Base-by-base conservation (phyloP, 2,113 vertebrate genomes). In the Phyllostomus discolor region DNA sequence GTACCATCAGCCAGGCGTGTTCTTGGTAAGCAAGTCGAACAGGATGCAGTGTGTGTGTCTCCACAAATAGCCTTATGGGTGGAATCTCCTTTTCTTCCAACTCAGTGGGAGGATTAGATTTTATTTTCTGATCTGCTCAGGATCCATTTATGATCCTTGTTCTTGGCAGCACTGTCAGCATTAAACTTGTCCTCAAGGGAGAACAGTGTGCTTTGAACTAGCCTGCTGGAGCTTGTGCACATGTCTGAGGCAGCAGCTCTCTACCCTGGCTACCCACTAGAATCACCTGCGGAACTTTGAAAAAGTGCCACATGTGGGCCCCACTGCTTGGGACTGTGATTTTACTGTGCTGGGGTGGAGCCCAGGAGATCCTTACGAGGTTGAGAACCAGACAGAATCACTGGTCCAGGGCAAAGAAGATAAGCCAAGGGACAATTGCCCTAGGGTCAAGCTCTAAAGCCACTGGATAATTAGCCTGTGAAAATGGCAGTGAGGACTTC, bases 101-200 rank as follows among this genome's bases (percentile, higher is more conserved):
- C 76, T 95, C 35, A 78, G 59, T 78, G 59, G 31, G 76, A 94
- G 66, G 57, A 88, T 72, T 81, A 57, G 48, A 66, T 72, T 95
- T 94, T 92, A 84, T 92, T 85, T 95, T 85, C 93, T 96, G 52
- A 88, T 96, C 38, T 41, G 31, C 81, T 88, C 28, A 33, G 31
- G 52, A 85, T 48, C 57, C 9, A 62, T 91, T 94, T 91, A 50
- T 91, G 76, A 85, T 54, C 52, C 80, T 91, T 88, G 66, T 35
- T 59, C 14, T 92, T 82, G 89, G 78, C 69, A 50, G 17, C 54
- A 19, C 52, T 15, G 4, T 76, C 66, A 75, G 20, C 17, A 48
- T 88, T 95, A 86, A 84, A 91, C 73, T 50, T 78, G 73, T 84
- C 64, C n/a, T 54, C 54, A 62, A 59, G 59, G 82, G 6, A 78